Base-by-base conservation (phyloP, 2,797 vertebrate genomes). In the Anguilla marmorata region DNA sequence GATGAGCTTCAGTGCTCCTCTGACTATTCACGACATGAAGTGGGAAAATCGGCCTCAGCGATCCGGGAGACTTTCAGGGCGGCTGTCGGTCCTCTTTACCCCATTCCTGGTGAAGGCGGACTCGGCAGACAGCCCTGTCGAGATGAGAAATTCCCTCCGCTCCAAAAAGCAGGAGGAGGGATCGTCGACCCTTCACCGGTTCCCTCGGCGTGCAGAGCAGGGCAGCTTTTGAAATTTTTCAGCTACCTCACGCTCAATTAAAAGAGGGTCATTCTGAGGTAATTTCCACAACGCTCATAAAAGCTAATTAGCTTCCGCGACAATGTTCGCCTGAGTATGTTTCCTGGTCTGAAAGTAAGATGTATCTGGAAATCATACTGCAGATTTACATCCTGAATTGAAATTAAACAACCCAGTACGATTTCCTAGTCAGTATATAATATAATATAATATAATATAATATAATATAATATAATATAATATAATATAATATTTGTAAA, bases 1-100 rank as follows among this genome's bases (percentile, higher is more conserved):
- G 93, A 93, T 86, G 89, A 90, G 85, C 87, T 90, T 90, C 88
- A 91, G 83, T 90, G 82, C 88, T 88, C 90, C 37, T 50, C 76
- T 6, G 19, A 66, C 56, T 41, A 66, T 19, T 66, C 85, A 86
- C 45, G 24, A 37, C 79, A 33, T 66, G 79, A 82, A 45, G 24
- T 11, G 58, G 58, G 85, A 83, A 45, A 82, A 86, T 86, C 60
- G 16, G 56, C 48, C 52, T 86, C 52, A 74, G 76, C n/a, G 54
- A 33, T 9, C 4, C 37, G 19, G 56, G 30, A 21, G 33, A 27
- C 37, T 56, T 84, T 66, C 60, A 86, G 84, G 87, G 58, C 16
- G 9, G 30, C 85, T 84, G 60, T 87, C 86, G 63, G 56, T 56
- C 84, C 66, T 19, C 37, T 74, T 89, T 76, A 30, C n/a, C 16